A percentile compares a stretch with the other conserved stretches of the same genome.
phyloP scores from a whole-genome alignment of 2,888 invertebrate genomes.

The Eulithis prunata region DNA sequence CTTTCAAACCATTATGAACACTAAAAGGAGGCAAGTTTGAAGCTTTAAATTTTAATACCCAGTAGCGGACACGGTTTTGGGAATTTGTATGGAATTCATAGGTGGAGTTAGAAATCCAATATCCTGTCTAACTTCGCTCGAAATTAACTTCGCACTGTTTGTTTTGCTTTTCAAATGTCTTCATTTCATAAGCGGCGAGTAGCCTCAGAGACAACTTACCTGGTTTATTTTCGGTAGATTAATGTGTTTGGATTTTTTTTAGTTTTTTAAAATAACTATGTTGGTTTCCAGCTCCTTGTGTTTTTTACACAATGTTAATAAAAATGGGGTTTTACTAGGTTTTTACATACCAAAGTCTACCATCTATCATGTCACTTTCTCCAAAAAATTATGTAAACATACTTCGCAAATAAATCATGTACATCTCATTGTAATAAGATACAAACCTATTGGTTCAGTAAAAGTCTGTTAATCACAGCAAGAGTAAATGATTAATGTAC shows the following conservation, averaged over 20 bases:
- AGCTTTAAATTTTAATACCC: conserved; percentile 82
- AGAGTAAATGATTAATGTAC: not conserved
- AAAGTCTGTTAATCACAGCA: not conserved
- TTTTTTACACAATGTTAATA: too few species aligned
- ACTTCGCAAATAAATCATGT: too few species aligned
- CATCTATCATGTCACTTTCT: too few species aligned
- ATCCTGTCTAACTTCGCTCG: conserved; percentile 70
- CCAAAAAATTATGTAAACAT: too few species aligned
- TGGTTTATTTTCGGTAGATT: not conserved
- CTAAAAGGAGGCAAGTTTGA: conserved; percentile 81
- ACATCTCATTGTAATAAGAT: too few species aligned
- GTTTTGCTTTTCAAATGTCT: conserved; percentile 70
- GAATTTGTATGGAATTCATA: conserved; percentile 70
- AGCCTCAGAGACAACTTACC: conserved; percentile 5
- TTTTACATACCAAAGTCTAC: too few species aligned
- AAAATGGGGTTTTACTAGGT: too few species aligned
- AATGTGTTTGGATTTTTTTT: too few species aligned
- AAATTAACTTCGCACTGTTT: conserved; percentile 66
- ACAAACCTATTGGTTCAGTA: too few species aligned
- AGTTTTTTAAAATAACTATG: too few species aligned
- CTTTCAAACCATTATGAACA: conserved; percentile 81
- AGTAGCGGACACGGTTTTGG: conserved; percentile 65
- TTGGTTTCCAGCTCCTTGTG: too few species aligned
- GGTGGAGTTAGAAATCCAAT: conserved; percentile 77
- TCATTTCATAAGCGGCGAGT: conserved; percentile 45